phyloP scores from a whole-genome alignment of 2,888 invertebrate genomes.

The Philereme vetulata region DNA sequence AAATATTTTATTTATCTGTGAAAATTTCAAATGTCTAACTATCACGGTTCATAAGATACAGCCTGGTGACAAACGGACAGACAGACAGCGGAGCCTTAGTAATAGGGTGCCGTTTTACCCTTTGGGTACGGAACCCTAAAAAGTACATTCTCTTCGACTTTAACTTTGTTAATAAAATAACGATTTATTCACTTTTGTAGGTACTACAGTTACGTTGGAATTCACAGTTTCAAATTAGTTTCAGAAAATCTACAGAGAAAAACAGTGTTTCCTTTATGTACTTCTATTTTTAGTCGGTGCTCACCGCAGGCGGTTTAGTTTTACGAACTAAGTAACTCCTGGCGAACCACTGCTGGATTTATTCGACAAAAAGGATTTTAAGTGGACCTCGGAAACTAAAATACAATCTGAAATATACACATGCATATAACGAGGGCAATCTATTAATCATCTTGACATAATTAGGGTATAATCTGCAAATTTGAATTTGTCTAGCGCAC shows the following conservation, averaged over 20 bases:
- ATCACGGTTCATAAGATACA: no score
- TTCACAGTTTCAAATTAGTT: neutral
- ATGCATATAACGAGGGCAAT: conserved; percentile 36
- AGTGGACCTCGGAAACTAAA: conserved; percentile 6
- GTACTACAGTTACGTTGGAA: no score
- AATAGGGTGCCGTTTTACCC: no score
- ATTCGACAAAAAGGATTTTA: conserved; percentile 12
- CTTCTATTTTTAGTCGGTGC: conserved; percentile 11
- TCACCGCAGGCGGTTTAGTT: conserved; percentile 10
- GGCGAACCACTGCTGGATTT: conserved; percentile 15
- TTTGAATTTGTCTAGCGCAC: conserved; percentile 72
- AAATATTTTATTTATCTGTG: no score
- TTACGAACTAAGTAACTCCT: conserved; percentile 10
- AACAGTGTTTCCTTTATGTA: neutral
- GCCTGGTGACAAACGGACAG: no score
- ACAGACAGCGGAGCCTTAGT: no score
- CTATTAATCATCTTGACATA: conserved; percentile 66
- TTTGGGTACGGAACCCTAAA: no score
- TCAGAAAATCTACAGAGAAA: neutral
- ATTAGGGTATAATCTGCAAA: conserved; percentile 73
- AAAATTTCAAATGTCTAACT: no score
- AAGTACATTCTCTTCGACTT: no score
- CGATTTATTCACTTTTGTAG: no score
- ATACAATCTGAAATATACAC: conserved; percentile 34
- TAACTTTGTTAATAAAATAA: no score